These are phyloP conservation scores for Eutrigla gurnardus DNA, from an alignment of 2,797 vertebrate genomes.

Conservation along the genomic window DNA sequence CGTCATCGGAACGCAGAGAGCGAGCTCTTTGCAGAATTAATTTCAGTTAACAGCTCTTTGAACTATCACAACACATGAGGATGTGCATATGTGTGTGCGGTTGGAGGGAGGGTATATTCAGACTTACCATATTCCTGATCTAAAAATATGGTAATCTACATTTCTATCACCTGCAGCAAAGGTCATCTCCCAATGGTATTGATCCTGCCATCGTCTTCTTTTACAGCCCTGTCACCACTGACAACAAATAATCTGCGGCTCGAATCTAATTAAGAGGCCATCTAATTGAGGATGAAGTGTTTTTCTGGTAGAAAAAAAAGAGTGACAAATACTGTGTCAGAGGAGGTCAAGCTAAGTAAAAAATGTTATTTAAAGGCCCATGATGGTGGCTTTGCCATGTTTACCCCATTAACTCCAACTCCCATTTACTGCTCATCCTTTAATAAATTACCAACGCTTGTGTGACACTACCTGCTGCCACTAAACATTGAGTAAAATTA, in stretches of 20 bases:
- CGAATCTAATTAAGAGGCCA: conserved; percentile 51
- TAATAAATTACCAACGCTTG: background rate
- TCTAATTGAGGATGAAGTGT: conserved; percentile 46
- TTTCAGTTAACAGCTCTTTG: conserved; percentile 42
- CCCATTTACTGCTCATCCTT: background rate
- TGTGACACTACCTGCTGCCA: too few species aligned
- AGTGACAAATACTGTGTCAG: background rate
- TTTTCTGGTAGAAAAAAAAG: conserved; percentile 24
- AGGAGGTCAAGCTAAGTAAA: background rate
- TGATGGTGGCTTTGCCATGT: background rate
- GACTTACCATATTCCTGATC: conserved; percentile 5
- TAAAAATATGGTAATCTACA: conserved; percentile 35
- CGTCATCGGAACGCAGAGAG: conserved; percentile 39
- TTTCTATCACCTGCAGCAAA: conserved; percentile 36
- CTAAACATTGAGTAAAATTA: too few species aligned
- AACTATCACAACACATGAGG: conserved; percentile 29
- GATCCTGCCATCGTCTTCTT: conserved; percentile 11
- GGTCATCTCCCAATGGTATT: conserved; percentile 4
- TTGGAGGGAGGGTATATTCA: background rate
- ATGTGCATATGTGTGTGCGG: too few species aligned
- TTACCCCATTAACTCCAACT: background rate
- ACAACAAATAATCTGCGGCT: conserved; percentile 22
- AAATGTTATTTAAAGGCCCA: background rate
- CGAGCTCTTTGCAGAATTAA: conserved; percentile 35
- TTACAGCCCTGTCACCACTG: conserved; percentile 11